These are phyloP conservation scores for Agonopterix arenella DNA, from an alignment of 2,888 invertebrate genomes.

Conservation along the genomic window DNA sequence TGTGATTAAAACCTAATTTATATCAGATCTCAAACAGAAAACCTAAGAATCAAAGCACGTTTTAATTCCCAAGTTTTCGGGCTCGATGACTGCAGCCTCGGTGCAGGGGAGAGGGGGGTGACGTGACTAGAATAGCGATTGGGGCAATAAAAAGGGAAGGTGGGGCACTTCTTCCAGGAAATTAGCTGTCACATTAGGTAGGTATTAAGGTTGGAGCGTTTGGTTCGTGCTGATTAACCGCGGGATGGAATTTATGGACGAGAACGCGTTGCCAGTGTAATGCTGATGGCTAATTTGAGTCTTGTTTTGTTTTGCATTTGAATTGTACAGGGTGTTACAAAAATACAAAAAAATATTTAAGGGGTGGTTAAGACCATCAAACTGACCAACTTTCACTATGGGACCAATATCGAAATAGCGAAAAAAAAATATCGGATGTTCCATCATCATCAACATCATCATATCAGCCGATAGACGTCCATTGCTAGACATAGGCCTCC, in stretches of 20 bases:
- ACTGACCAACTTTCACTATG: too few relatives aligned
- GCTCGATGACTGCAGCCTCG: slow-evolving; percentile 55
- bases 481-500: too few relatives aligned
- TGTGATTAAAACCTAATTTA: too few relatives aligned
- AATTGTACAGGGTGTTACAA: too few relatives aligned
- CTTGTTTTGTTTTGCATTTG: too few relatives aligned
- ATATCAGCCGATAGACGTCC: too few relatives aligned
- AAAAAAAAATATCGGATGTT: too few relatives aligned
- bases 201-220: slow-evolving; percentile 37
- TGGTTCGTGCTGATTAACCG: slow-evolving; percentile 42
- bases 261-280: neutral
- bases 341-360: too few relatives aligned
- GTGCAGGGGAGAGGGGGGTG: slow-evolving; percentile 18
- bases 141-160: slow-evolving; percentile 50
- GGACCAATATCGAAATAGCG: too few relatives aligned
- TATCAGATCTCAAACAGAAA: neutral
- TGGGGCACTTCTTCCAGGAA: slow-evolving; percentile 58
- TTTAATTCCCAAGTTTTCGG: slow-evolving; percentile 67
- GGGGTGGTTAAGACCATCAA: too few relatives aligned
- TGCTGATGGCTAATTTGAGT: too few relatives aligned
- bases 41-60: slow-evolving; percentile 44
- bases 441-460: too few relatives aligned
- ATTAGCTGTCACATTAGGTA: slow-evolving; percentile 70
- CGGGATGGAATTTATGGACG: slow-evolving; percentile 25
- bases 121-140: slow-evolving; percentile 58